These are phyloP conservation scores for Argyrosomus regius DNA, from an alignment of 2,797 vertebrate species.

Conservation along the genomic window DNA sequence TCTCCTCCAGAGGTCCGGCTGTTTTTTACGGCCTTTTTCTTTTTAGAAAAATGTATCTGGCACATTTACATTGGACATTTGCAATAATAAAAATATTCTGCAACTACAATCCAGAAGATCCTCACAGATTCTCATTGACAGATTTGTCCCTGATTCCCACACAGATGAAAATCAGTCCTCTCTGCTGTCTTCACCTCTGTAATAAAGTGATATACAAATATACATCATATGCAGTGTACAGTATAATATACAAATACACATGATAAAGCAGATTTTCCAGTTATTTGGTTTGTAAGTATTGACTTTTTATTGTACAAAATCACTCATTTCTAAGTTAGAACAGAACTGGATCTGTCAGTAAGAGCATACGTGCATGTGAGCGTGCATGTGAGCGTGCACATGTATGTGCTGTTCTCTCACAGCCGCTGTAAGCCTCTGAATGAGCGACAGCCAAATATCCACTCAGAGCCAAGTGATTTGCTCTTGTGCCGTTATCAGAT, in stretches of 20 bases:
- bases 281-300: not conserved
- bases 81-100: constrained; percentile 1
- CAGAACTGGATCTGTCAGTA: not conserved
- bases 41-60: not conserved
- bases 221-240: not conserved
- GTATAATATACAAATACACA: not conserved
- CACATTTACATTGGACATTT: constrained; percentile 23
- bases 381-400: not conserved
- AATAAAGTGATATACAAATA: constrained; percentile 2
- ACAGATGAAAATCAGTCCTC: not conserved
- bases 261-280: not conserved
- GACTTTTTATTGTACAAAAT: not conserved
- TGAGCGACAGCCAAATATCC: constrained; percentile 39
- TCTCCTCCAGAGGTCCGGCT: constrained; percentile 24
- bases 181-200: not conserved
- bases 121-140: not conserved
- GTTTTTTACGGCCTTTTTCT: constrained; percentile 1
- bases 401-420: not conserved
- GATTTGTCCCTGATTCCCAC: not conserved
- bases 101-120: not conserved
- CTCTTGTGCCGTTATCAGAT: constrained; percentile 41
- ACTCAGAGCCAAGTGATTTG: constrained; percentile 39
- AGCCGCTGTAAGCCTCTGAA: constrained; percentile 21
- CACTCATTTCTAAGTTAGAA: not conserved
- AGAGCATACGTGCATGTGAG: no score